A percentile compares a stretch with the other conserved stretches of the same genome.
These are phyloP conservation scores for Chironomus tepperi DNA, from an alignment of 1,140 invertebrate genomes.

Conservation along the genomic window DNA sequence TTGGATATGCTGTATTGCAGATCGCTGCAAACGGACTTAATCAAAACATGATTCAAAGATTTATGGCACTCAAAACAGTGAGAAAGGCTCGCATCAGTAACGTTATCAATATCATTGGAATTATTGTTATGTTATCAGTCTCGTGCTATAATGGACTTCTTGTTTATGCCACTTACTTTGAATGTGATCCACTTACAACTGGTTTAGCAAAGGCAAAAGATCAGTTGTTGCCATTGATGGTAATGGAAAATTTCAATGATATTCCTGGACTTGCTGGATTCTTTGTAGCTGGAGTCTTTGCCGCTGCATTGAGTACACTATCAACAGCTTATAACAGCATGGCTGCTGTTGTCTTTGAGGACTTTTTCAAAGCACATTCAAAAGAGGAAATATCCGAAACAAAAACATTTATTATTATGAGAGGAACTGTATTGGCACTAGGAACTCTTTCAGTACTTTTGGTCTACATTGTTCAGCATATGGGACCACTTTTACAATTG, in stretches of 20 bases:
- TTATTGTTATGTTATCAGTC: slow-evolving; percentile 51
- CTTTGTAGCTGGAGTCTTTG: slow-evolving; percentile 68
- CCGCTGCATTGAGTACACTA: slow-evolving; percentile 70
- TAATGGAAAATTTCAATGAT: slow-evolving; percentile 27
- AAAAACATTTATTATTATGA: slow-evolving; percentile 55
- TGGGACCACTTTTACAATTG: slow-evolving; percentile 52
- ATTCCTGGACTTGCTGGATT: slow-evolving; percentile 64
- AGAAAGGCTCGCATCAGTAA: slow-evolving; percentile 47
- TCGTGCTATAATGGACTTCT: slow-evolving; percentile 66
- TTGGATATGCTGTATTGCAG: slow-evolving; percentile 74
- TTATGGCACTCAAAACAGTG: slow-evolving; percentile 58
- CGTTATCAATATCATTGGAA: slow-evolving; percentile 41
- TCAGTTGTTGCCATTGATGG: neutral
- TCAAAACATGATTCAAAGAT: slow-evolving; percentile 73
- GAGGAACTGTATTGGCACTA: slow-evolving; percentile 57
- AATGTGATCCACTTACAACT: slow-evolving; percentile 63
- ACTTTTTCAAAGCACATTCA: slow-evolving; percentile 58
- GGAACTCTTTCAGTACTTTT: slow-evolving; percentile 53
- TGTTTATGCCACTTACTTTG: slow-evolving; percentile 64
- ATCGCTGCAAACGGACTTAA: slow-evolving; percentile 71
- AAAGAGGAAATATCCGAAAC: slow-evolving; percentile 51
- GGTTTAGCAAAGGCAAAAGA: slow-evolving; percentile 33
- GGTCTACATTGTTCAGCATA: slow-evolving; percentile 54
- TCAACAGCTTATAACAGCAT: slow-evolving; percentile 87
- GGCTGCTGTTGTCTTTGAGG: slow-evolving; percentile 79